Base-by-base conservation (phyloP, 92 coral and sea anemone species). In the Phenganax stokvisi region DNA sequence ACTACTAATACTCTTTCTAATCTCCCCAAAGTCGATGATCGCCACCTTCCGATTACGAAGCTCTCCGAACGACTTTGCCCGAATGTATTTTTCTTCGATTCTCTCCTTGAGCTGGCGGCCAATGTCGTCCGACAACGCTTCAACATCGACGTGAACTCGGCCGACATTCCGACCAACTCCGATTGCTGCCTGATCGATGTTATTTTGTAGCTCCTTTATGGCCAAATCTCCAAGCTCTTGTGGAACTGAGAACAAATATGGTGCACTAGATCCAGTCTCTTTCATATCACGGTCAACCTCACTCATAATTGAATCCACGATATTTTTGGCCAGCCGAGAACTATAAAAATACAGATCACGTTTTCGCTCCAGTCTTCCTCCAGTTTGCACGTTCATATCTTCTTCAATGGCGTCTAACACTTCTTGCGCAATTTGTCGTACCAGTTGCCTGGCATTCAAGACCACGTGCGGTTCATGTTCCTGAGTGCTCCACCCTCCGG, bases 371-470 rank as follows among this genome's bases (percentile, higher is more conserved):
- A 76, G 16, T 44, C 44, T 31, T 13, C 70, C 81, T 10, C 81
- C 81, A 3, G 81, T 76, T 16, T 76, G 81, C 10, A 76, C 60
- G 61, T 76, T 76, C 81, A 76, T 76, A 27, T 76, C 81, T 60
- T 76, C 81, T 64, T 76, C 81, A 16, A 76, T 76, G 11, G 81
- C 81, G 2, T 76, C 53, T 9, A 76, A 10, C 25, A 76, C 81
- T 56, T 76, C 69, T 3, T 76, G 11, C 59, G 81, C 70, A 8
- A 52, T 53, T 20, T 10, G 51, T 12, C 54, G 53, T 13, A 76
- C 56, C 54, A 76, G 56, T 8, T 58, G 56, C 56, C 27, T 76
- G 8, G 65, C 81, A 54, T 60, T 30, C 28, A 76, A 53, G 6
- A 76, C 70, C 12, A 30, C 81, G 70, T 76, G 81, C 12, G 81